Conservation (phyloP, 2,888 invertebrate species). For the Hyposoter didymator region DNA sequence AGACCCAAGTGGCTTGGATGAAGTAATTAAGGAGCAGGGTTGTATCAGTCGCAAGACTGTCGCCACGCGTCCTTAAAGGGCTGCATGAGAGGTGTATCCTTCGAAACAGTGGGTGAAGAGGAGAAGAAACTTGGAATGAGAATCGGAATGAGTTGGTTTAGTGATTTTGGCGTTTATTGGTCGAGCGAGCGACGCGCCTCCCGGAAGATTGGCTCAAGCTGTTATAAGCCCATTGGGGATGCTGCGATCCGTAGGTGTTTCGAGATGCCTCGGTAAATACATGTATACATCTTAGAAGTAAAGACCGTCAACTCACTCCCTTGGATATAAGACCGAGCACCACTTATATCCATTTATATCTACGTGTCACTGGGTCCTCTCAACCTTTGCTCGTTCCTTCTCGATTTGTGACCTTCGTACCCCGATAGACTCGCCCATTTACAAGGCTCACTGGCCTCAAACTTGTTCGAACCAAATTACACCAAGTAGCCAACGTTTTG, state of each 20-base stretch:
- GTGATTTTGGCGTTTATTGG: conserved; percentile 83
- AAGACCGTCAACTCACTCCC: conserved; percentile 54
- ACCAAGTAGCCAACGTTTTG: conserved; percentile 6
- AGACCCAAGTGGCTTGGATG: conserved; percentile 26
- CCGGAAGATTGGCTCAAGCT: conserved; percentile 81
- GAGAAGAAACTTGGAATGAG: conserved; percentile 19
- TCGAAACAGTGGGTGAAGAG: conserved; percentile 23
- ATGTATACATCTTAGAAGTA: conserved; percentile 54
- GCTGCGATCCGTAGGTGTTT: conserved; percentile 77
- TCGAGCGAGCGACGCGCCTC: conserved; percentile 79
- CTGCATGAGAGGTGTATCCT: conserved; percentile 48
- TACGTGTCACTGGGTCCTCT: conserved; percentile 37
- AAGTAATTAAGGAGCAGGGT: conserved; percentile 45
- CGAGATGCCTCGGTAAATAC: conserved; percentile 67
- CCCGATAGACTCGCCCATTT: conserved; percentile 37
- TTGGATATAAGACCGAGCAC: conserved; percentile 64
- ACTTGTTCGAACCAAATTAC: conserved; percentile 53
- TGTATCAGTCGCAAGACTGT: conserved; percentile 52
- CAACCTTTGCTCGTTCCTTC: conserved; percentile 25
- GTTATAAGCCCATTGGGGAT: conserved; percentile 78
- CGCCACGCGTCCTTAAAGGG: conserved; percentile 53
- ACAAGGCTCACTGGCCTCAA: conserved; percentile 50
- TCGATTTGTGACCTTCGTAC: conserved; percentile 17
- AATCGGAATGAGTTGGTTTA: conserved; percentile 77
- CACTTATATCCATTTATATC: conserved; percentile 68